Conservation (phyloP, 1,140 invertebrate species). For the Drosophila equinoxialis region DNA sequence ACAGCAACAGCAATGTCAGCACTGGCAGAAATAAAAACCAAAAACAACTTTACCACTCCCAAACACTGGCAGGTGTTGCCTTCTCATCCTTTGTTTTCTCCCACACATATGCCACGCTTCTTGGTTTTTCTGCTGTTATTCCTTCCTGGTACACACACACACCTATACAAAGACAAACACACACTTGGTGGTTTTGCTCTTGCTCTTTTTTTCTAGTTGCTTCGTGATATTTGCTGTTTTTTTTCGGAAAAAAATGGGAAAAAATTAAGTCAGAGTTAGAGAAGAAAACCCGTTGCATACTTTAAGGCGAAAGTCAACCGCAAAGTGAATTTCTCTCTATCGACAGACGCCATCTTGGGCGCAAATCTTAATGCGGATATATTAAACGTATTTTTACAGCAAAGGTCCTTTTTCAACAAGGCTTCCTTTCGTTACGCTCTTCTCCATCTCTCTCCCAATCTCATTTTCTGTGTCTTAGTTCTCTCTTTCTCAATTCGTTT, state of each 20-base stretch:
- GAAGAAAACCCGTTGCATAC: conserved; percentile 51
- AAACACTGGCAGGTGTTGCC: conserved; percentile 54
- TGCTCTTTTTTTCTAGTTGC: conserved; percentile 25
- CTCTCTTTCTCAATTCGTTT: conserved; percentile 61
- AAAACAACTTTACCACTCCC: conserved; percentile 34
- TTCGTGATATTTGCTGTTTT: conserved; percentile 52
- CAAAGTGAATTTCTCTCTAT: conserved; percentile 70
- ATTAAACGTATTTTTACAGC: conserved; percentile 81
- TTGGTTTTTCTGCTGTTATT: conserved; percentile 41
- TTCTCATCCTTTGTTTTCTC: background rate
- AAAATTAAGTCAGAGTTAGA: conserved; percentile 23
- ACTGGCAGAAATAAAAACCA: conserved; percentile 6
- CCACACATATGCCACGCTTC: conserved; percentile 10
- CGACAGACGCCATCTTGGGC: conserved; percentile 53
- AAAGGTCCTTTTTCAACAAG: conserved; percentile 29
- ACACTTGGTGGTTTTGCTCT: conserved; percentile 9
- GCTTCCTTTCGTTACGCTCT: conserved; percentile 30
- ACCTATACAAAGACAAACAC: conserved; percentile 6
- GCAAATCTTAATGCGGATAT: conserved; percentile 75
- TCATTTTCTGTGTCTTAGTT: background rate
- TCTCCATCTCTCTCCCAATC: conserved; percentile 45
- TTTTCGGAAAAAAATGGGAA: conserved; percentile 10
- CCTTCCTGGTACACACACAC: conserved; percentile 26
- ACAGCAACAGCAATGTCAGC: background rate
- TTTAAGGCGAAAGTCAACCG: conserved; percentile 61